phyloP scores from a whole-genome alignment of 1,140 invertebrate species.

The Drosophila ironensis region DNA sequence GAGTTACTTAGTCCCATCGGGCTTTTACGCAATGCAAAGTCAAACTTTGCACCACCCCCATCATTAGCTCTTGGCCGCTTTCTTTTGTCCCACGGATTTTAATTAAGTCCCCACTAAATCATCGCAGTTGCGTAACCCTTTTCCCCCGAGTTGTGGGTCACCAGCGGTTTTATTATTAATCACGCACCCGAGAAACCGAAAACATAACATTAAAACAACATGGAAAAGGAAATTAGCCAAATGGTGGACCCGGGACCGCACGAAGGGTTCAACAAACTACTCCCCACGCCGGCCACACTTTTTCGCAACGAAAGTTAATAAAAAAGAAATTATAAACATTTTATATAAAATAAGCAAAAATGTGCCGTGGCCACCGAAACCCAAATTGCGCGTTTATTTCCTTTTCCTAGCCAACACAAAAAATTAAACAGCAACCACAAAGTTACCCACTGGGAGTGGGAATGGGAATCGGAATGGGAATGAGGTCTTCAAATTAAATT shows the following conservation, averaged over 20 bases:
- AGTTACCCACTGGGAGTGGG: conserved; percentile 22
- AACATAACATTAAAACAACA: not conserved
- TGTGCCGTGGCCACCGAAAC: conserved; percentile 55
- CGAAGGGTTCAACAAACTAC: conserved; percentile 57
- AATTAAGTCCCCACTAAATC: conserved; percentile 51
- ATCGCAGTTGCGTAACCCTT: conserved; percentile 39
- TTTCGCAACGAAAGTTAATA: conserved; percentile 67
- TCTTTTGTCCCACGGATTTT: conserved; percentile 57
- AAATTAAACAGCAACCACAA: conserved; percentile 35
- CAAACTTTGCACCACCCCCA: conserved; percentile 26
- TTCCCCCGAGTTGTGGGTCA: conserved; percentile 38
- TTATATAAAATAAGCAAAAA: conserved; percentile 66
- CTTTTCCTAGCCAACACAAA: conserved; percentile 56
- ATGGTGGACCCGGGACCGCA: conserved; percentile 41
- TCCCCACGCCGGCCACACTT: conserved; percentile 34
- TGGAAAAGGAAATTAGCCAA: conserved; percentile 51
- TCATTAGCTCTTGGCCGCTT: conserved; percentile 41
- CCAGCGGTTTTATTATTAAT: conserved; percentile 31
- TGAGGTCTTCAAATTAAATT: conserved; percentile 52
- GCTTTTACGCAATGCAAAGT: conserved; percentile 59
- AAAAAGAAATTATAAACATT: conserved; percentile 77
- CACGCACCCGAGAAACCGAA: conserved; percentile 31
- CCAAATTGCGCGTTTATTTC: conserved; percentile 75
- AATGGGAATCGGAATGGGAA: too few species aligned
- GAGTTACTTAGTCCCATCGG: conserved; percentile 28